Conservation (phyloP, 2,888 invertebrate genomes). For the Pecten maximus region DNA sequence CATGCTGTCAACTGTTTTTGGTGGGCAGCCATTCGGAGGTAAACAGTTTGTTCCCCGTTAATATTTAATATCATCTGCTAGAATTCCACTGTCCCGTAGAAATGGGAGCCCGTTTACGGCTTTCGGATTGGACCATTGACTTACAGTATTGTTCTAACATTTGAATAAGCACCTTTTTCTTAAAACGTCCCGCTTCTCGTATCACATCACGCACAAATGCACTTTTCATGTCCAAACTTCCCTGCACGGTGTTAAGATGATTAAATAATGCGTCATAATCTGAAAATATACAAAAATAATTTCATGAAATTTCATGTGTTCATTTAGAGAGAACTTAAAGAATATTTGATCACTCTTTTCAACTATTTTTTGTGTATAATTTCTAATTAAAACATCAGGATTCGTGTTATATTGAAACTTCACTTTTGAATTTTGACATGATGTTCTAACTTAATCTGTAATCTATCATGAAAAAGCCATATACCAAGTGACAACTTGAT, state of each 20-base stretch:
- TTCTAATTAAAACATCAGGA: too few species aligned
- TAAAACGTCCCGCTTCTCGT: conserved; percentile 79
- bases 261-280: conserved; percentile 77
- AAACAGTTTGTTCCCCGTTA: background rate
- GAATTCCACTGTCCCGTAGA: conserved; percentile 5
- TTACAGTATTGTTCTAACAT: conserved; percentile 73
- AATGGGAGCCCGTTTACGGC: conserved; percentile 31
- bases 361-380: too few species aligned
- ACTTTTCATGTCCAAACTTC: conserved; percentile 70
- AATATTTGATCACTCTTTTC: too few species aligned
- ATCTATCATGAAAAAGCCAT: too few species aligned
- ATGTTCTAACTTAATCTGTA: too few species aligned
- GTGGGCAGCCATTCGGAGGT: conserved; percentile 35
- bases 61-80: background rate
- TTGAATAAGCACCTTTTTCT: conserved; percentile 72
- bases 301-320: too few species aligned
- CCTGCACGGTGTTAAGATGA: conserved; percentile 75
- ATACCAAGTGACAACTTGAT: too few species aligned
- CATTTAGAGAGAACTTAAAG: too few species aligned
- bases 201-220: conserved; percentile 76
- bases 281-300: conserved; percentile 69
- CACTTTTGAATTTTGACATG: too few species aligned
- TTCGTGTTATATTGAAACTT: too few species aligned
- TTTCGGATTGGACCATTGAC: conserved; percentile 59
- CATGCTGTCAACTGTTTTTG: conserved; percentile 28